Conservation (phyloP, 2,113 vertebrate species). For the Miniopterus natalensis region DNA sequence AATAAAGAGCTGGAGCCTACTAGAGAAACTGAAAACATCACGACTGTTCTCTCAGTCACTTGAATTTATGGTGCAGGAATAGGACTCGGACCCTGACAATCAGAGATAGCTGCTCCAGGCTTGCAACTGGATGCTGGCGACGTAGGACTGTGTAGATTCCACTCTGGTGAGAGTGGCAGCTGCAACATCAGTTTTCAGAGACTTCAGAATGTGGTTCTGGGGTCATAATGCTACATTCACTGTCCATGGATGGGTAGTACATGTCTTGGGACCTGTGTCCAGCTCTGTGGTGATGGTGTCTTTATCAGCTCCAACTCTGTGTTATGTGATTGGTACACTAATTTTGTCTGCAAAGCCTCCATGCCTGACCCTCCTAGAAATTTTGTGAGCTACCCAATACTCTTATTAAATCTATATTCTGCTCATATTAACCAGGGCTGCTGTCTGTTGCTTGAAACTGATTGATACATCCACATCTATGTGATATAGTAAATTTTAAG, state of each 20-base stretch:
- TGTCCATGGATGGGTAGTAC: neutral
- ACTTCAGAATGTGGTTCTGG: neutral
- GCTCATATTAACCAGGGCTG: neutral
- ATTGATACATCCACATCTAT: neutral
- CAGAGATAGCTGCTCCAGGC: neutral
- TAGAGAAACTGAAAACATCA: constrained; percentile 9
- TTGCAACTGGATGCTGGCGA: neutral
- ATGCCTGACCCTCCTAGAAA: neutral
- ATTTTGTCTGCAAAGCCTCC: neutral
- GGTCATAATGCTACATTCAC: neutral
- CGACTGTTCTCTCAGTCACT: neutral
- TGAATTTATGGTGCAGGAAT: neutral
- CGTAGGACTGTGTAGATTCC: accelerated
- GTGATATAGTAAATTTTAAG: neutral
- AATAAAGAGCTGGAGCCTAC: neutral
- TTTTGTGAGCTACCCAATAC: neutral
- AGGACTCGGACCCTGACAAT: neutral
- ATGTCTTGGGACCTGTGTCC: neutral
- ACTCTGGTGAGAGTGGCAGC: neutral
- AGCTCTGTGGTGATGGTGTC: neutral
- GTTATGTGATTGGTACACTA: neutral
- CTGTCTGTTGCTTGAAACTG: neutral
- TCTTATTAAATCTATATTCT: neutral
- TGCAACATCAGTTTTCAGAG: neutral
- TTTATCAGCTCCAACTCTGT: neutral